Base-by-base conservation (phyloP, 2,113 vertebrate species). In the Zosterops borbonicus region DNA sequence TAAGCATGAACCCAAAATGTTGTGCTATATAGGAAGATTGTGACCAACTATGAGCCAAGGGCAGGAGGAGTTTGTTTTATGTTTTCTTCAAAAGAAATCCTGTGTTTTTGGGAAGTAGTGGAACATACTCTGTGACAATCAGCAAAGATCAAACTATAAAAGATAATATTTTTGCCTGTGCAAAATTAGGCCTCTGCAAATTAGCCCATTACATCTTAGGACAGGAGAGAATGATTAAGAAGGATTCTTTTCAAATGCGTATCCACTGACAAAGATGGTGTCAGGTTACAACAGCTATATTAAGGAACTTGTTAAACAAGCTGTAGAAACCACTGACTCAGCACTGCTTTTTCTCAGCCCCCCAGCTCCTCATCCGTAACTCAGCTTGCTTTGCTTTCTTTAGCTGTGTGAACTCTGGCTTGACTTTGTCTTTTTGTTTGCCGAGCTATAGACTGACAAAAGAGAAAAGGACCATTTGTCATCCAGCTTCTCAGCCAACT, bases 381-480 rank as follows among this genome's bases (percentile, higher is more conserved):
- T 75, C 53, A 83, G 69, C 37, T 91, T 89, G 62, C 46, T 83
- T 89, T 95, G 64, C 91, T 90, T 94, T 81, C 69, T 73, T 86
- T 56, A 52, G 41, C 56, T 6, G 0, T 76, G 76, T 71, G 88
- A 93, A 92, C 80, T 84, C 41, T 84, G 73, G 37, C 49, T 94
- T 97, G 94, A 96, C 96, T 92, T 83, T 90, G 47, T 91, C 53
- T 92, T 81, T 98, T 96, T 97, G 58, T 98, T 96, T 96, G 55
- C 60, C 25, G 79, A 97, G 96, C 83, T 90, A 73, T 78, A 99
- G 98, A 58, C 86, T 77, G 97, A 97, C 92, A 98, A 97, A 97
- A 98, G 94, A 97, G 98, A 97, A 84, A 96, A 97, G 85, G 98
- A 98, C 60, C 98, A 98, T 91, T 97, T 98, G 7, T 98, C 98